phyloP scores from a whole-genome alignment of 2,888 invertebrate genomes.

The Epinotia ramella region DNA sequence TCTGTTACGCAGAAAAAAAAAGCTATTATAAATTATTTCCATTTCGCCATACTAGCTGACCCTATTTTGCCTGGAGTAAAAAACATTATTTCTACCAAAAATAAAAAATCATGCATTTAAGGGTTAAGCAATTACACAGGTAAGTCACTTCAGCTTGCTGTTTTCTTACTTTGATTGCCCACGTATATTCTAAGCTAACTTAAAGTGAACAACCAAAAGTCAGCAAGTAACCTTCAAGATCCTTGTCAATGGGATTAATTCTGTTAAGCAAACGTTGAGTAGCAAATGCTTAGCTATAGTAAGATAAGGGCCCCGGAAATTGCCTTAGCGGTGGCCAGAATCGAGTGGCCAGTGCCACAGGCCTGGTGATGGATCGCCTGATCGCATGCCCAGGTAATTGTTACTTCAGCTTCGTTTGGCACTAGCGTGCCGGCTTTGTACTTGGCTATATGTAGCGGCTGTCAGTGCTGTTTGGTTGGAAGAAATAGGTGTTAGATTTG shows the following conservation, averaged over 20 bases:
- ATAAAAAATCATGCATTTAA: no score
- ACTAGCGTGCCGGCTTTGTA: slow-evolving; percentile 74
- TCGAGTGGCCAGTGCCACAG: slow-evolving; percentile 74
- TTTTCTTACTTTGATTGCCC: background rate
- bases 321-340: slow-evolving; percentile 75
- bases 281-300: slow-evolving; percentile 72
- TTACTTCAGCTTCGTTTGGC: slow-evolving; percentile 75
- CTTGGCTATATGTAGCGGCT: slow-evolving; percentile 49
- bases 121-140: no score
- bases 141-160: no score
- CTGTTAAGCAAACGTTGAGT: slow-evolving; percentile 78
- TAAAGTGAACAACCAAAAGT: slow-evolving; percentile 38
- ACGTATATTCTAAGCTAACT: background rate
- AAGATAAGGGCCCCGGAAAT: slow-evolving; percentile 82
- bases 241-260: slow-evolving; percentile 75
- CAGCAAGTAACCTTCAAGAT: slow-evolving; percentile 64
- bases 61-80: no score
- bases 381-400: slow-evolving; percentile 84
- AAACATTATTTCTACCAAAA: no score
- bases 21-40: no score
- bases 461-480: slow-evolving; percentile 43
- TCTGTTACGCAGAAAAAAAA: no score
- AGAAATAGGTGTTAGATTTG: slow-evolving; percentile 32
- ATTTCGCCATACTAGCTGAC: no score
- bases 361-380: slow-evolving; percentile 80